Evolutionary conservation across 2,113 vertebrate genomes (phyloP).

Genomic region (Pseudolaguvia tuberculata): DNA sequence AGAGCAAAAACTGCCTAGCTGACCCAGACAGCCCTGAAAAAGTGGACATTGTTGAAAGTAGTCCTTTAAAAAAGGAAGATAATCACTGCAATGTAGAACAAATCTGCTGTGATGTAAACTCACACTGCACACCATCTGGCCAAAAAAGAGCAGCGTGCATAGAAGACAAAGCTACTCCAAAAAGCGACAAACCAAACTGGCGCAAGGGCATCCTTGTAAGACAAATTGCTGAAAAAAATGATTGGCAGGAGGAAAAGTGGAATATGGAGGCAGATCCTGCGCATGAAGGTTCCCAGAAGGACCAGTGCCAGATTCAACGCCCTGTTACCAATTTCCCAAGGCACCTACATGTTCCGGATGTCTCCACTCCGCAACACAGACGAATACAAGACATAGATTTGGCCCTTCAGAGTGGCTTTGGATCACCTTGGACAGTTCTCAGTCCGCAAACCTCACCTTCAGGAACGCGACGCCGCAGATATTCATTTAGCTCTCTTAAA

Average conservation of each 20-base stretch:
- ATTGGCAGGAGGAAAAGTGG: slow-evolving; percentile 6
- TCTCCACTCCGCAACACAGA: slow-evolving; percentile 47
- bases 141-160: slow-evolving; percentile 24
- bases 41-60: neutral
- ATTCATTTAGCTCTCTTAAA: slow-evolving; percentile 21
- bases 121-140: neutral
- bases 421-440: slow-evolving; percentile 68
- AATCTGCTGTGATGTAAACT: neutral
- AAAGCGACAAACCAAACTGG: neutral
- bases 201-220: neutral
- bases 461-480: slow-evolving; percentile 18
- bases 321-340: slow-evolving; percentile 4
- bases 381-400: slow-evolving; percentile 51
- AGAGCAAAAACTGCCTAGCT: neutral
- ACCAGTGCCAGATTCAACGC: slow-evolving; percentile 42
- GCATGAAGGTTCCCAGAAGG: slow-evolving; percentile 46
- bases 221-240: neutral
- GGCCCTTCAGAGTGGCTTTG: slow-evolving; percentile 48
- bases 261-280: slow-evolving; percentile 40
- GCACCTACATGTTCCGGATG: neutral
- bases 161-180: slow-evolving; percentile 9
- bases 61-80: neutral
- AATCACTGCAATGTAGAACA: neutral
- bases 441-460: slow-evolving; percentile 56
- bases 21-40: neutral